Percentiles rank a stretch among this genome's conserved stretches.
These are phyloP conservation scores for Hirtodrosophila histrioides DNA, from an alignment of 2,888 invertebrate genomes.

Conservation along the genomic window DNA sequence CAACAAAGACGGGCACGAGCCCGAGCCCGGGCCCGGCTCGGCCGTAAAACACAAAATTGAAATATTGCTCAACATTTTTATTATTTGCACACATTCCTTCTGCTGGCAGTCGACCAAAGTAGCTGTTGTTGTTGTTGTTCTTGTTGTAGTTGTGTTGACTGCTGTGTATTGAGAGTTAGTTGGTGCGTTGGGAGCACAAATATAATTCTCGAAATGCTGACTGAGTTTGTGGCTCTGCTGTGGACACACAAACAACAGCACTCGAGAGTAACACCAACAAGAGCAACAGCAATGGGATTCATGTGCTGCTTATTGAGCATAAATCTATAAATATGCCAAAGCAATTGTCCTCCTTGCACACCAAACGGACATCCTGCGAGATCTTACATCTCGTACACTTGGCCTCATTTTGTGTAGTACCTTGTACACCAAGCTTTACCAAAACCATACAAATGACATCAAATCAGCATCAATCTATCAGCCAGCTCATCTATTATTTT, in stretches of 20 bases:
- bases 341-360: slow-evolving; percentile 45
- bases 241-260: slow-evolving; percentile 50
- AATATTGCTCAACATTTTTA: slow-evolving; percentile 70
- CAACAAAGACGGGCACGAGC: too few species aligned
- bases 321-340: slow-evolving; percentile 66
- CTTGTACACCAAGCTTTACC: slow-evolving; percentile 2
- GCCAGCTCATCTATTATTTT: not conserved
- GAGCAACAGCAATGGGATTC: slow-evolving; percentile 12
- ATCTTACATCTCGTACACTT: slow-evolving; percentile 40
- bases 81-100: slow-evolving; percentile 59
- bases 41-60: slow-evolving; percentile 53
- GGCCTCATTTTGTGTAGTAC: slow-evolving; percentile 46
- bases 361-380: slow-evolving; percentile 25
- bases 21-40: too few species aligned
- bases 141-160: slow-evolving; percentile 38
- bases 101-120: slow-evolving; percentile 50
- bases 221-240: slow-evolving; percentile 54
- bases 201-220: slow-evolving; percentile 49
- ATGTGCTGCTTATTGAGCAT: slow-evolving; percentile 52
- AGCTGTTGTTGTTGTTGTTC: slow-evolving; percentile 28
- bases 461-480: slow-evolving; percentile 12
- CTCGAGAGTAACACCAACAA: slow-evolving; percentile 33
- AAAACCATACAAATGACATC: slow-evolving; percentile 13
- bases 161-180: slow-evolving; percentile 46
- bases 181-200: slow-evolving; percentile 37